Conservation (phyloP, 2,888 invertebrate genomes). For the Drosophila subsilvestris region DNA sequence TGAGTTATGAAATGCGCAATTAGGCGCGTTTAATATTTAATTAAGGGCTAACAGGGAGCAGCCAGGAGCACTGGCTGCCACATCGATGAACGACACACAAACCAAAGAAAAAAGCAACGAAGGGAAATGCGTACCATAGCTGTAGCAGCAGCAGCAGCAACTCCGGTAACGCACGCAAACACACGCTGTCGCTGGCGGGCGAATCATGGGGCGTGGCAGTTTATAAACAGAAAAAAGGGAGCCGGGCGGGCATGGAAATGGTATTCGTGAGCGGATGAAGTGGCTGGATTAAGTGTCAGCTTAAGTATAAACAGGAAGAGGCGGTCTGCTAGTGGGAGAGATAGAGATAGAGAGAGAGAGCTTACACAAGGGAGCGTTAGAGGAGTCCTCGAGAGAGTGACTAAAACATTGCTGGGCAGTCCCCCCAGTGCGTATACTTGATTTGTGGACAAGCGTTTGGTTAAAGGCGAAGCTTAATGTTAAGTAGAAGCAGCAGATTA, state of each 20-base stretch:
- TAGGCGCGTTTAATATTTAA: slow-evolving; percentile 79
- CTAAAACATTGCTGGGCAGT: slow-evolving; percentile 58
- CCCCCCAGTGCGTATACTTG: slow-evolving; percentile 66
- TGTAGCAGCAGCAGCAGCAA: slow-evolving; percentile 14
- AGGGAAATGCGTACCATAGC: not conserved
- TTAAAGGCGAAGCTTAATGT: slow-evolving; percentile 44
- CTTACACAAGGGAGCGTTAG: slow-evolving; percentile 11
- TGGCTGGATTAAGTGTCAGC: slow-evolving; percentile 75
- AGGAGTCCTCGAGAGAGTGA: slow-evolving; percentile 32
- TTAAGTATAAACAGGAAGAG: slow-evolving; percentile 55
- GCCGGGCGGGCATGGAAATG: not conserved
- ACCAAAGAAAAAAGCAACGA: not conserved
- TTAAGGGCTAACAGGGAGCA: slow-evolving; percentile 63
- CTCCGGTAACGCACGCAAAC: slow-evolving; percentile 52
- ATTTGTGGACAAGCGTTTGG: slow-evolving; percentile 50
- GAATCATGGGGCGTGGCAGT: slow-evolving; percentile 26
- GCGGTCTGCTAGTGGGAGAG: slow-evolving; percentile 9
- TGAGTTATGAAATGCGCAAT: slow-evolving; percentile 80
- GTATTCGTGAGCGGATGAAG: slow-evolving; percentile 41
- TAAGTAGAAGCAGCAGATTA: slow-evolving; percentile 39
- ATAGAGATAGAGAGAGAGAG: not conserved
- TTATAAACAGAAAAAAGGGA: slow-evolving; percentile 2
- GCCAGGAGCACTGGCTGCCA: slow-evolving; percentile 21
- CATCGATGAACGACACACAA: slow-evolving; percentile 29
- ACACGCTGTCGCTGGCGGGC: slow-evolving; percentile 10